Evolutionary conservation across 35 echinoderm and acorn worm species (phyloP).

Genomic region (Eucidaris tribuloides): DNA sequence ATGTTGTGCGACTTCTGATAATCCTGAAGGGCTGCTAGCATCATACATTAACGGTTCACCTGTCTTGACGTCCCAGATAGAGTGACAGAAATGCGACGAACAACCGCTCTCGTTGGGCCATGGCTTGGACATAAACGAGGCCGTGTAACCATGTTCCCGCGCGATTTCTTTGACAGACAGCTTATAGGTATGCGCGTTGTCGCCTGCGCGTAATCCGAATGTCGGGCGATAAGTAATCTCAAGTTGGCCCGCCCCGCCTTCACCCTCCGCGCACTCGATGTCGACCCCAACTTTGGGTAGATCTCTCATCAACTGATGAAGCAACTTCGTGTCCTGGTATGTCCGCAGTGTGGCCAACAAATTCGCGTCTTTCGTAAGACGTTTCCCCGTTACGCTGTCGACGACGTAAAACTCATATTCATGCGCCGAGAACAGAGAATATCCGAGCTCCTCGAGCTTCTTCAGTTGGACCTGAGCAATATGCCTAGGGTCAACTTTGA

Average conservation of each 20-base stretch:
- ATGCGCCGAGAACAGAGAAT: slow-evolving; percentile 56
- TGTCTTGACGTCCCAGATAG: slow-evolving; percentile 40
- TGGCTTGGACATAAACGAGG: slow-evolving; percentile 71
- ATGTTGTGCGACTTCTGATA: slow-evolving; percentile 45
- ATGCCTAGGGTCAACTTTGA: slow-evolving; percentile 32
- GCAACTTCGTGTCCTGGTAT: slow-evolving; percentile 31
- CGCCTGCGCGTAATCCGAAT: slow-evolving; percentile 51
- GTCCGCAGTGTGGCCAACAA: slow-evolving; percentile 23
- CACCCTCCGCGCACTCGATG: slow-evolving; percentile 55
- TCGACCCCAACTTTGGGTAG: slow-evolving; percentile 61
- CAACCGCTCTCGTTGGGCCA: slow-evolving; percentile 6
- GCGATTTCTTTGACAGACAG: slow-evolving; percentile 68
- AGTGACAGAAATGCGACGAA: slow-evolving; percentile 47
- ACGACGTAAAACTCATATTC: slow-evolving; percentile 74
- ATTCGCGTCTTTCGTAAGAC: slow-evolving; percentile 8
- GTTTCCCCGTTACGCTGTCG: background rate
- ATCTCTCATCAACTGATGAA: slow-evolving; percentile 61
- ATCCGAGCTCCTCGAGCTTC: slow-evolving; percentile 35
- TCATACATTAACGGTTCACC: slow-evolving; percentile 28
- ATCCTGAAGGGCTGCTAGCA: background rate
- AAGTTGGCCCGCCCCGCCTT: slow-evolving; percentile 52
- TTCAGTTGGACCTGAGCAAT: slow-evolving; percentile 58
- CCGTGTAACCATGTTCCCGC: slow-evolving; percentile 40
- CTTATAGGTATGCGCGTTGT: slow-evolving; percentile 69
- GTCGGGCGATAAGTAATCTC: slow-evolving; percentile 58